Evolutionary conservation across 2,113 vertebrate genomes (phyloP).

Genomic region (Etheostoma spectabile): DNA sequence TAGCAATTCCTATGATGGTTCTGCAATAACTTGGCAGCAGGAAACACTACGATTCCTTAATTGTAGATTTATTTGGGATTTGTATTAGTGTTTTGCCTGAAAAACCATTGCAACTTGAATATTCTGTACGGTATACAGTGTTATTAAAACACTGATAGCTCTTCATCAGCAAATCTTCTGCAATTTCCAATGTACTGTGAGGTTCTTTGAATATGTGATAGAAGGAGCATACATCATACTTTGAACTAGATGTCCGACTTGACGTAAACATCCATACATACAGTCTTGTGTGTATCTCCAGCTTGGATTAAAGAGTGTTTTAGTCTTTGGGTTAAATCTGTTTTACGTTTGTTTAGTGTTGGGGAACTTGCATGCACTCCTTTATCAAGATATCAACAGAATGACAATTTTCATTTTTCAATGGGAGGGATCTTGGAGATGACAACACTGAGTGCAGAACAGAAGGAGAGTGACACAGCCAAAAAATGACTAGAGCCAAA

Average conservation of each 20-base stretch:
- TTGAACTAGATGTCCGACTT: background rate
- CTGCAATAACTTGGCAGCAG: constrained; percentile 22
- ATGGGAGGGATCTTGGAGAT: constrained; percentile 27
- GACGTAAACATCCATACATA: background rate
- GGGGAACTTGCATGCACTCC: background rate
- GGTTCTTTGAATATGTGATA: background rate
- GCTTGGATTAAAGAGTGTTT: constrained; percentile 14
- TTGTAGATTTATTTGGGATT: constrained; percentile 25
- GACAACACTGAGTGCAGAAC: constrained; percentile 13
- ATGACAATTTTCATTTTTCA: constrained; percentile 17
- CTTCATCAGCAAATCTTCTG: background rate
- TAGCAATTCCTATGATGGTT: constrained; percentile 18
- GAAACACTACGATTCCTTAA: constrained; percentile 26
- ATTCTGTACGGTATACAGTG: background rate
- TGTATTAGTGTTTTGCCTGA: background rate
- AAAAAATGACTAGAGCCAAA: constrained; percentile 48
- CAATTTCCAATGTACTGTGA: background rate
- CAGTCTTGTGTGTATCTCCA: background rate
- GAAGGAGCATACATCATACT: background rate
- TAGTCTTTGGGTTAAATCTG: background rate
- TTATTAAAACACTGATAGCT: background rate
- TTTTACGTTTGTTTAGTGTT: background rate
- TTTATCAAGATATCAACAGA: constrained; percentile 1
- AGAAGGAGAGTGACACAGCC: constrained; percentile 48
- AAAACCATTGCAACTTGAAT: background rate